Percentiles rank a stretch among this genome's conserved stretches.
Evolutionary conservation across 2,797 vertebrate species (phyloP).

Genomic region (Platalea minor): DNA sequence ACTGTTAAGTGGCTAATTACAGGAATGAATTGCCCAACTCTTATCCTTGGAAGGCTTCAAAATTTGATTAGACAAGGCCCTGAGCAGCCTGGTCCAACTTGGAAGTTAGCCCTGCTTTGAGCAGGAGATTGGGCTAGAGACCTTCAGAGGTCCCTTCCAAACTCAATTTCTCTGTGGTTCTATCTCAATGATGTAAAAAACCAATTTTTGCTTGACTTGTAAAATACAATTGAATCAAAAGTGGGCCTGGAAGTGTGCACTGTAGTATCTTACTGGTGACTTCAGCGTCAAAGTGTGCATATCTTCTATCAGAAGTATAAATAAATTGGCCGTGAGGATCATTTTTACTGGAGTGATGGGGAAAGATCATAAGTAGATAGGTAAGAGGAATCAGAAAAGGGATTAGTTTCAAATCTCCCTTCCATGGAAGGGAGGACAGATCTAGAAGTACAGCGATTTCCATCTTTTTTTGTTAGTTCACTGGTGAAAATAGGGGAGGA

Average conservation of each 20-base stretch:
- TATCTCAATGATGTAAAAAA: background rate
- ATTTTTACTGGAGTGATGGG: background rate
- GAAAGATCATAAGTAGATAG: background rate
- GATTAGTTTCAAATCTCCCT: background rate
- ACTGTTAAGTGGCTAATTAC: background rate
- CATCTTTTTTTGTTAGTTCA: background rate
- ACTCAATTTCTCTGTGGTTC: fast-evolving
- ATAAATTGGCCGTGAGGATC: background rate
- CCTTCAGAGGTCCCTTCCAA: background rate
- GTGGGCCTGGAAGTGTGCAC: background rate
- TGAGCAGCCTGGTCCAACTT: background rate
- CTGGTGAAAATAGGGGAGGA: background rate
- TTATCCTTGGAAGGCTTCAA: background rate
- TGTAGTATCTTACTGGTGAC: background rate
- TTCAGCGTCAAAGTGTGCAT: background rate
- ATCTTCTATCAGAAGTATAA: background rate
- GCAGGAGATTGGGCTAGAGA: background rate
- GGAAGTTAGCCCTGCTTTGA: background rate
- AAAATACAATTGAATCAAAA: background rate
- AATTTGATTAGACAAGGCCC: background rate
- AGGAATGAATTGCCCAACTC: background rate
- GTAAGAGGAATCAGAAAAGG: background rate
- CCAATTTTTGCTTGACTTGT: background rate
- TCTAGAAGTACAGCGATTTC: background rate
- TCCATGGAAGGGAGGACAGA: background rate